Percentiles rank a stretch among this genome's conserved stretches.
Conservation (phyloP, 1,140 invertebrate species). For the Bombus waltoni region DNA sequence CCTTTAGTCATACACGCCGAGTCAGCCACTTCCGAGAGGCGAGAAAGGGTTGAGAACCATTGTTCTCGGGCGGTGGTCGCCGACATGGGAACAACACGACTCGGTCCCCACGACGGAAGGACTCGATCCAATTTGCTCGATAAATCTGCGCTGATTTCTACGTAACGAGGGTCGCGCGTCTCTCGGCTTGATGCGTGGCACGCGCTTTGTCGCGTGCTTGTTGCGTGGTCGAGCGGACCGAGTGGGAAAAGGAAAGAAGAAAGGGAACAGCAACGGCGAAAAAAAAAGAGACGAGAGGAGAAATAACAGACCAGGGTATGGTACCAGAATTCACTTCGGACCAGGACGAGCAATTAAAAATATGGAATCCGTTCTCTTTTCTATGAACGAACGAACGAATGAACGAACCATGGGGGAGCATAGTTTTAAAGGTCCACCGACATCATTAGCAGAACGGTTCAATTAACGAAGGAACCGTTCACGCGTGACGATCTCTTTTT, state of each 20-base stretch:
- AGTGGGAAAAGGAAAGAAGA: neutral
- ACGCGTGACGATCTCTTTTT: conserved; percentile 14
- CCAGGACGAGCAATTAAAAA: conserved; percentile 57
- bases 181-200: conserved; percentile 50
- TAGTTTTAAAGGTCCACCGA: neutral
- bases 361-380: conserved; percentile 18
- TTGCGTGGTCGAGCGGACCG: conserved; percentile 7
- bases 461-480: conserved; percentile 40
- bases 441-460: conserved; percentile 40
- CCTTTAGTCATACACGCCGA: conserved; percentile 6
- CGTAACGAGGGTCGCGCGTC: conserved; percentile 46
- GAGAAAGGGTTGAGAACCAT: conserved; percentile 30
- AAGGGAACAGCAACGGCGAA: neutral
- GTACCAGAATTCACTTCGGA: neutral
- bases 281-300: neutral
- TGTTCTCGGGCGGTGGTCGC: conserved; percentile 4
- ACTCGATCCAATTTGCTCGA: conserved; percentile 55
- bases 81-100: conserved; percentile 13
- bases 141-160: conserved; percentile 60
- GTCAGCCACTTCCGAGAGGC: conserved; percentile 15
- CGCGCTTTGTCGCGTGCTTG: conserved; percentile 64
- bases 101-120: conserved; percentile 35
- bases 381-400: too few relatives aligned
- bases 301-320: neutral
- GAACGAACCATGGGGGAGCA: neutral